Base-by-base conservation (phyloP, 2,113 vertebrate genomes). In the Rhineura floridana region DNA sequence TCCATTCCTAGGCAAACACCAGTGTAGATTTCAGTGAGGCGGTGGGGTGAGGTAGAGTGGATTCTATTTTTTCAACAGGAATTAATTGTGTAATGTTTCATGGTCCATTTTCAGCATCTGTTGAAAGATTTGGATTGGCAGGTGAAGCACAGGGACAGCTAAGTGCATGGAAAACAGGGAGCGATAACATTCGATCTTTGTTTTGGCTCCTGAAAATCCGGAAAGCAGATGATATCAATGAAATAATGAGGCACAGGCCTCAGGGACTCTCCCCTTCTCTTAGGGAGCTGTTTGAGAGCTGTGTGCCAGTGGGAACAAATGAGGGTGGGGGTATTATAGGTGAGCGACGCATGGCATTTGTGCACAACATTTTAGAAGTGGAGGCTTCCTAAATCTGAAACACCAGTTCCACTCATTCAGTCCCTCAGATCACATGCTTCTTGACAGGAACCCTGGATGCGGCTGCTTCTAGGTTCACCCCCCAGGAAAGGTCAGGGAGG, bases 41-140 rank as follows among this genome's bases (percentile, higher is more conserved):
- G n/a, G n/a, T n/a, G n/a, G n/a, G n/a, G n/a, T n/a, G n/a, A n/a
- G n/a, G n/a, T n/a, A n/a, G n/a, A n/a, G n/a, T n/a, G n/a, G 52
- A 25, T 69, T 67, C 33, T 67, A 33, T 83, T 82, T 44, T 82
- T 82, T 82, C 59, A 67, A 83, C 42, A 48, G 55, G 42, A 46
- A 48, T 83, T 69, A 42, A 83, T 70, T 70, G 33, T 36, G 65
- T 70, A 70, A 70, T 70, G 8, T 19, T 70, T 83, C 65, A 36
- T 17, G 81, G 39, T 36, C 46, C 65, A 83, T 83, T 70, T 83
- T 70, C 81, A 83, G 65, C 81, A 69, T 48, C 42, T 4, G 65
- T 48, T 83, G 81, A 83, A 83, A 83, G 65, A 83, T 65, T 70
- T 33, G 65, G 65, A 46, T 69, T 50, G 65, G 81, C 81, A 70